phyloP scores from a whole-genome alignment of 2,888 invertebrate species.

The Pycnomerus fuliginosus region DNA sequence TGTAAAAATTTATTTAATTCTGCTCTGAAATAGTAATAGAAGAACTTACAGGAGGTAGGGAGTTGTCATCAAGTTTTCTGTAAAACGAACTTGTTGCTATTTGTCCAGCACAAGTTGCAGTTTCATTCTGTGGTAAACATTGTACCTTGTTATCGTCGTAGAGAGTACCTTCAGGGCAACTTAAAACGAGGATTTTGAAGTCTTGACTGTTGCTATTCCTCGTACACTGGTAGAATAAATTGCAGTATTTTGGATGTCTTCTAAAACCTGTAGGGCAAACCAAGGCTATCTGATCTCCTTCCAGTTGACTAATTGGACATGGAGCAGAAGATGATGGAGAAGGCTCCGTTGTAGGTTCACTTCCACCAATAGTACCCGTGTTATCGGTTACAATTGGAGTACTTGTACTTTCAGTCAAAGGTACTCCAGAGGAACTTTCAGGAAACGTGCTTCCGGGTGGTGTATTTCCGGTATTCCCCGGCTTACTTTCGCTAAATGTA shows the following conservation, averaged over 20 bases:
- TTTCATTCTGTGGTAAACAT: conserved; percentile 66
- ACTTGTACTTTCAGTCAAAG: not conserved
- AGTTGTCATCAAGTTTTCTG: conserved; percentile 56
- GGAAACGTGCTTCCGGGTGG: conserved; percentile 7
- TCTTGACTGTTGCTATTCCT: conserved; percentile 65
- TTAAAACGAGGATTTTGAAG: conserved; percentile 71
- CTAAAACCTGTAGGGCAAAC: conserved; percentile 82
- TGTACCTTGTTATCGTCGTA: conserved; percentile 72
- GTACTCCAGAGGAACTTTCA: conserved; percentile 10
- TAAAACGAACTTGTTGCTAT: conserved; percentile 59
- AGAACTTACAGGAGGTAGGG: conserved; percentile 61
- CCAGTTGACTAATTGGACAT: conserved; percentile 59
- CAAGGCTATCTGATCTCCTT: conserved; percentile 69
- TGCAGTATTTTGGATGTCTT: conserved; percentile 80
- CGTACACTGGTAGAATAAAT: conserved; percentile 81
- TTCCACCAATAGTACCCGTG: conserved; percentile 3
- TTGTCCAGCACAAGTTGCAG: conserved; percentile 60
- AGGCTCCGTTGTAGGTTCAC: conserved; percentile 19
- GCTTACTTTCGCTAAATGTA: too few species aligned
- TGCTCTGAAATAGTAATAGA: not conserved
- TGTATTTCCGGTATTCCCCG: conserved; percentile 3
- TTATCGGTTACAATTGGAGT: conserved; percentile 11
- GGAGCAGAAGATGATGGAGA: conserved; percentile 39
- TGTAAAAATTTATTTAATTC: conserved; percentile 48
- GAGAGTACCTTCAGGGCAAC: conserved; percentile 75